A percentile compares a stretch with the other conserved stretches of the same genome.
phyloP scores from a whole-genome alignment of 2,797 vertebrate genomes.

The Spondyliosoma cantharus region DNA sequence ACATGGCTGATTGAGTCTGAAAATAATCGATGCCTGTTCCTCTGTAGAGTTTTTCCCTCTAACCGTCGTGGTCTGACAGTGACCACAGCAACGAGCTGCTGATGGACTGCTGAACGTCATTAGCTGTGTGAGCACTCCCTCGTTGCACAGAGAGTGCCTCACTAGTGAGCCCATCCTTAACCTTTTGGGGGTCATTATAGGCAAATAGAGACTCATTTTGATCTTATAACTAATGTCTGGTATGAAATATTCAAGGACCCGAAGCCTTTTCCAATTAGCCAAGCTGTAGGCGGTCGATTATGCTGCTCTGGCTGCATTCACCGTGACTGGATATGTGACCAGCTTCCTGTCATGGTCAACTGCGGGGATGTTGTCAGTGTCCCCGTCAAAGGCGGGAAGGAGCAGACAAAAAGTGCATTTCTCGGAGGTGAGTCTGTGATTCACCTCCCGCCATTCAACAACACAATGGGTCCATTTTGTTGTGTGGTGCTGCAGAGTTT shows the following conservation, averaged over 20 bases:
- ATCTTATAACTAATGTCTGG: conserved; percentile 65
- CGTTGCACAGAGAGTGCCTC: conserved; percentile 46
- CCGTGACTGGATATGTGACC: conserved; percentile 36
- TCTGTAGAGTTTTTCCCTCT: conserved; percentile 30
- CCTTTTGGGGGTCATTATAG: conserved; percentile 66
- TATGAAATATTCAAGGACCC: conserved; percentile 75
- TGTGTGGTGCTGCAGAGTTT: neutral
- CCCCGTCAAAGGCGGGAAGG: neutral
- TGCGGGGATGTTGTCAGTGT: conserved; percentile 18
- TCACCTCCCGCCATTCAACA: neutral
- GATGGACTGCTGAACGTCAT: conserved; percentile 68
- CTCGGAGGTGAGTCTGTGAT: neutral
- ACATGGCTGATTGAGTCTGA: conserved; percentile 23
- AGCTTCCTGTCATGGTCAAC: neutral
- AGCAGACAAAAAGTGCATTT: conserved; percentile 23
- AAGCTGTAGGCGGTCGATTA: conserved; percentile 58
- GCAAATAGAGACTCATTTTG: conserved; percentile 65
- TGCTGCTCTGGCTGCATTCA: conserved; percentile 30
- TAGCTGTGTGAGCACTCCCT: conserved; percentile 59
- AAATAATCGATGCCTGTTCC: conserved; percentile 36
- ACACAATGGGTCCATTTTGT: neutral
- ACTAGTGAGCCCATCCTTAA: conserved; percentile 38
- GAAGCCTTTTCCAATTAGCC: conserved; percentile 67
- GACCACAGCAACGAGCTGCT: conserved; percentile 51
- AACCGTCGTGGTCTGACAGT: conserved; percentile 43